Base-by-base conservation (phyloP, 2,888 invertebrate genomes). In the Gymnosoma rotundatum region DNA sequence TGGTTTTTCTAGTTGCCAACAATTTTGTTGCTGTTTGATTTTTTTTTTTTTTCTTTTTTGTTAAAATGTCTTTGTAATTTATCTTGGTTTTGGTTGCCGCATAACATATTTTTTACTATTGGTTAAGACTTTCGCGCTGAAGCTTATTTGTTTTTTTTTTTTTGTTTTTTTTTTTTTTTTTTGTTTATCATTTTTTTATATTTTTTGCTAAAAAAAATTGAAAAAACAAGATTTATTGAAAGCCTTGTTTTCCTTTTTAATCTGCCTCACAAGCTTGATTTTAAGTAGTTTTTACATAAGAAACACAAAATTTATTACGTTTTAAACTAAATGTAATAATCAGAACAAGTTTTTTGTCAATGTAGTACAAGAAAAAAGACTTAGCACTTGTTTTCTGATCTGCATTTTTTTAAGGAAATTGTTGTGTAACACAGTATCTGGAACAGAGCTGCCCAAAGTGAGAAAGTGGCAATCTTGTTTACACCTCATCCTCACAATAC, bases 1-100 rank as follows among this genome's bases (percentile, higher is more conserved):
- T 84, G 84, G 84, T 84, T 78, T 81, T 84, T 74, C 84, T 60
- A 74, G 84, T 70, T 38, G 75, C 36, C 76, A 63, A 70, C 56
- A 72, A 50, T 64, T 50, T 69, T 45, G 21, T 20, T 61, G 67
- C 4, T 25, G 1, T 25, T 2, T 2, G 4, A 25, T 4, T 74
- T 45, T 45, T 45, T 67, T 78, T 72, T n/a, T 50, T n/a, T 21
- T 72, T n/a, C 50, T n/a, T 38, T 25, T 16, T 66, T 42, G 8
- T 32, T 66, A 20, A 36, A 75, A 73, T 58, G 73, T 58, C 50
- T 83, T 12, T 48, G 45, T 20, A 69, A 63, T 38, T 72, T 42
- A 45, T 56, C 50, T 76, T 63, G 16, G 20, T 54, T 79, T 63
- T 70, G 73, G 78, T 50, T 70, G 63, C 58, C 56, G 48, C 78